A percentile compares a stretch with the other conserved stretches of the same genome.
Conservation (phyloP, 2,113 vertebrate species). For the Okapia johnstoni region DNA sequence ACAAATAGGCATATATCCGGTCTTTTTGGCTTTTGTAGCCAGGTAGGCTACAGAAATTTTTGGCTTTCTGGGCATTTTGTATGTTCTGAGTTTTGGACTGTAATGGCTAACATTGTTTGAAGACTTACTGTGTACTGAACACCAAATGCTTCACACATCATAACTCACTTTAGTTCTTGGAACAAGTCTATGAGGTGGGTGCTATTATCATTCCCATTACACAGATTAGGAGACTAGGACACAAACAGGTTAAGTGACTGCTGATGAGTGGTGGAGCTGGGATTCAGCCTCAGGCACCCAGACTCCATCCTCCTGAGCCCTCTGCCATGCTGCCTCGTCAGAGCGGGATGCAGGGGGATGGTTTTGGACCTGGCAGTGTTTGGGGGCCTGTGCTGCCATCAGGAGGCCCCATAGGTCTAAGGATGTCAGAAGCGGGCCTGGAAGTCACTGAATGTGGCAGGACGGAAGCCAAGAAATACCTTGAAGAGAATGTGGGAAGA, state of each 20-base stretch:
- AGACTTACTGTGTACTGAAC: background rate
- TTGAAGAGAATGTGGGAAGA: background rate
- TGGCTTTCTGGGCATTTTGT: constrained; percentile 1
- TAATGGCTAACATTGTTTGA: background rate
- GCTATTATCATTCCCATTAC: background rate
- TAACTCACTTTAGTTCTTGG: background rate
- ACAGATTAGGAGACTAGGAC: background rate
- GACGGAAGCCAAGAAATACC: background rate
- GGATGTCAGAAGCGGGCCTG: background rate
- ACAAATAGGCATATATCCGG: background rate
- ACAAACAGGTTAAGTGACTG: background rate
- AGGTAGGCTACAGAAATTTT: background rate
- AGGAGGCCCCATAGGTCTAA: background rate
- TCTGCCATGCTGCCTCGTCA: background rate
- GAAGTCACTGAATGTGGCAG: background rate
- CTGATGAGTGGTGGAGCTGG: background rate
- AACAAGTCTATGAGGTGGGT: background rate
- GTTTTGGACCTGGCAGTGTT: background rate
- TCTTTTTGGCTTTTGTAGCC: background rate
- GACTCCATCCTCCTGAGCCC: background rate
- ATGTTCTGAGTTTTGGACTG: background rate
- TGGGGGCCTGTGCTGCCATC: background rate
- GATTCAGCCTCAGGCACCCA: background rate
- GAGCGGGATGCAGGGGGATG: background rate
- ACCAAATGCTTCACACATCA: background rate